Evolutionary conservation across 2,888 invertebrate species (phyloP).

Genomic region (Cotesia congregata): DNA sequence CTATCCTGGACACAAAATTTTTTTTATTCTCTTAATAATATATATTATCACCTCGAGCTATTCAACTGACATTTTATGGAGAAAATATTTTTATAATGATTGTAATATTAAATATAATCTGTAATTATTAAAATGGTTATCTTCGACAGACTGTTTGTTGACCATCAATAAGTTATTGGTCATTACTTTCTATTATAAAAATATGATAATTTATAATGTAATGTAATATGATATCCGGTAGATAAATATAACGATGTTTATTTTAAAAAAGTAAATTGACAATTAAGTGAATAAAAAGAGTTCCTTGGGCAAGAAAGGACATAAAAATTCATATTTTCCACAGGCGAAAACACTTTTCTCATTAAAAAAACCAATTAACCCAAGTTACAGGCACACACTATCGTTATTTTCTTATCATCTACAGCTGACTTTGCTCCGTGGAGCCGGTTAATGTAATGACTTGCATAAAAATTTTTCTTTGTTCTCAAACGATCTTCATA

Average conservation of each 20-base stretch:
- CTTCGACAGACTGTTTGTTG: neutral
- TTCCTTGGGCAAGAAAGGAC: neutral
- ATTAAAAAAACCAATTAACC: neutral
- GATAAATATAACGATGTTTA: neutral
- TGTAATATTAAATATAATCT: too few relatives aligned
- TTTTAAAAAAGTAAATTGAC: neutral
- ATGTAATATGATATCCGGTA: neutral
- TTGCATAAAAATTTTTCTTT: neutral
- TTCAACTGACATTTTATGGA: too few relatives aligned
- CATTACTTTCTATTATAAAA: neutral
- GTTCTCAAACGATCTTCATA: neutral
- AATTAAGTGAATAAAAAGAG: neutral
- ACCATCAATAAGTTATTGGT: neutral
- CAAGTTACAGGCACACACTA: neutral
- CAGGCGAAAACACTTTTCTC: neutral
- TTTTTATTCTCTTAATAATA: too few relatives aligned
- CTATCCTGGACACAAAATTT: too few relatives aligned
- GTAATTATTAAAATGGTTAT: neutral
- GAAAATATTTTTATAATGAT: too few relatives aligned
- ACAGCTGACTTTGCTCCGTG: neutral
- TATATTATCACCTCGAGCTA: too few relatives aligned
- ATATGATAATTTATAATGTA: neutral
- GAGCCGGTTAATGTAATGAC: slow-evolving; percentile 13
- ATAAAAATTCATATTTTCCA: neutral
- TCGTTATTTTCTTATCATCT: neutral